These are phyloP conservation scores for Cossypha polioptera DNA, from an alignment of 2,797 vertebrate species.

Conservation along the genomic window DNA sequence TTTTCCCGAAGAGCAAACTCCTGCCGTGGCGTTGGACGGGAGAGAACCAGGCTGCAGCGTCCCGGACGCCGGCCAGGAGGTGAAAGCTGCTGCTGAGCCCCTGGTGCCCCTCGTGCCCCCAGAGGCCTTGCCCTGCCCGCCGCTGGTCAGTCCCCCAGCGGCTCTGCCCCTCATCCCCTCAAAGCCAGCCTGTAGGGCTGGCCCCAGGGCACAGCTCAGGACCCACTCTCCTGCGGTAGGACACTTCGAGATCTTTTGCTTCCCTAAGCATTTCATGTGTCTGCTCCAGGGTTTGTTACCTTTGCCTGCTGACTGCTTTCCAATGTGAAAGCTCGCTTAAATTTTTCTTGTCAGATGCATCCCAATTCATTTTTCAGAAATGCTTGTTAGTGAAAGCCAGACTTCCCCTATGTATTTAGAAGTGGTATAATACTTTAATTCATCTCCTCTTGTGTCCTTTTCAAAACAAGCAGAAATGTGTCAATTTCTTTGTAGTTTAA, in stretches of 20 bases:
- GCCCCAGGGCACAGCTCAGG: not conserved
- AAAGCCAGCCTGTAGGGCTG: not conserved
- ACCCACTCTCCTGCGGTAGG: not conserved
- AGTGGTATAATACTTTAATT: not conserved
- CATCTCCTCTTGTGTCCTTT: not conserved
- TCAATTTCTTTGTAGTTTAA: not conserved
- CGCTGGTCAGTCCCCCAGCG: not conserved
- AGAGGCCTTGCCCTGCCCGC: not conserved
- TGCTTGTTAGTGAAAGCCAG: not conserved
- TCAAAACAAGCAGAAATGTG: not conserved
- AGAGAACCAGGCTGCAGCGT: not conserved
- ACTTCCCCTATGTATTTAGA: not conserved
- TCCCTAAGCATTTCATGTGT: not conserved
- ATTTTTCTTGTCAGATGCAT: not conserved
- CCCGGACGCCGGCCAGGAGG: not conserved
- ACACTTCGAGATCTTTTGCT: fast-evolving
- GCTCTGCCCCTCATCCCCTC: not conserved
- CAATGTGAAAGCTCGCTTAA: not conserved
- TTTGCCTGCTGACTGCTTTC: not conserved
- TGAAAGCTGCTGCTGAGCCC: not conserved
- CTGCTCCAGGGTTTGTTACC: not conserved
- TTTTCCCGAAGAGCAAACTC: not conserved
- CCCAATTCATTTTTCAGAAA: not conserved
- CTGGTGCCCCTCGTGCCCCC: not conserved
- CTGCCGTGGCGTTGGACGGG: not conserved